These are phyloP conservation scores for Homarus americanus DNA, from an alignment of 1,140 invertebrate species.

Conservation along the genomic window DNA sequence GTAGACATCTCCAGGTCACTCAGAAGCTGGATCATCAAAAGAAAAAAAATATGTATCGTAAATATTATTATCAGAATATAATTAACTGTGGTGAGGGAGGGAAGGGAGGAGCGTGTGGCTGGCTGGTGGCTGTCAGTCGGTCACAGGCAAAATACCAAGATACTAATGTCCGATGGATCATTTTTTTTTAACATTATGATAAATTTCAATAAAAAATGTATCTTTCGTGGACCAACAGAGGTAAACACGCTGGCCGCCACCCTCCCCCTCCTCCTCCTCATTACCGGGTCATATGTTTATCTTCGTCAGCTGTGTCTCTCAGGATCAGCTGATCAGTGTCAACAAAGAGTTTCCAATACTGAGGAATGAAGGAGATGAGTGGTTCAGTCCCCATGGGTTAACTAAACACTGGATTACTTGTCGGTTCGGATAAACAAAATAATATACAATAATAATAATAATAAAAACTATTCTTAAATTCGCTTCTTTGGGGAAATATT, in stretches of 20 bases:
- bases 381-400: constrained; percentile 15
- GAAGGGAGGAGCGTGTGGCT: too few relatives aligned
- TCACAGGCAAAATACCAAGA: background rate
- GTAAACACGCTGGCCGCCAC: background rate
- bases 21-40: constrained; percentile 38
- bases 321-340: constrained; percentile 57
- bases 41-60: background rate
- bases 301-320: constrained; percentile 48
- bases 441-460: too few relatives aligned
- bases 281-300: constrained; percentile 40
- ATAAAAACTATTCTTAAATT: too few relatives aligned
- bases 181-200: too few relatives aligned
- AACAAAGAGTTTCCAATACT: constrained; percentile 59
- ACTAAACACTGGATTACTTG: too few relatives aligned
- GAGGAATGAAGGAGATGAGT: constrained; percentile 60
- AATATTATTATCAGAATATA: constrained; percentile 38
- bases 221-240: too few relatives aligned
- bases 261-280: background rate
- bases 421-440: too few relatives aligned
- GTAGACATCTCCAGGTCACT: constrained; percentile 34
- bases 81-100: background rate
- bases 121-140: too few relatives aligned
- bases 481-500: too few relatives aligned
- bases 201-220: too few relatives aligned
- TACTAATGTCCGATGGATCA: background rate